Evolutionary conservation across 2,113 vertebrate genomes (phyloP).

Genomic region (Aviceda subcristata): DNA sequence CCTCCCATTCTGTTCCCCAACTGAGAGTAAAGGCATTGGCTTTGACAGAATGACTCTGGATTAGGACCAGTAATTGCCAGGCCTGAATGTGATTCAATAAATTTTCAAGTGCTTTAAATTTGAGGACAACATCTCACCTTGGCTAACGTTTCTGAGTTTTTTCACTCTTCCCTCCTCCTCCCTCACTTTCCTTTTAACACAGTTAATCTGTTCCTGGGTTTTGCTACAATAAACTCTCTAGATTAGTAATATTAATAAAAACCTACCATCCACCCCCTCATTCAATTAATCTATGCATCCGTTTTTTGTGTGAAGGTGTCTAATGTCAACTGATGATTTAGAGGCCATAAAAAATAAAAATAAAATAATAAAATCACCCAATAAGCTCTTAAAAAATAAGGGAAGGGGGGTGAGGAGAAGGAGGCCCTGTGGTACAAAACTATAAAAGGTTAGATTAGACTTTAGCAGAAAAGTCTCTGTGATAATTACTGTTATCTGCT

Average conservation of each 20-base stretch:
- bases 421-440: conserved; percentile 48
- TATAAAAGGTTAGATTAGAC: conserved; percentile 74
- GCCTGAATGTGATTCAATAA: not conserved
- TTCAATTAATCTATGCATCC: conserved; percentile 53
- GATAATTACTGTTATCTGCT: conserved; percentile 79
- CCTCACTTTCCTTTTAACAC: not conserved
- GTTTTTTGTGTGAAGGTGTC: conserved; percentile 20
- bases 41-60: not conserved
- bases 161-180: not conserved
- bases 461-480: conserved; percentile 61
- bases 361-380: conserved; percentile 50
- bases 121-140: conserved; percentile 5
- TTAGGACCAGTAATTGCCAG: not conserved
- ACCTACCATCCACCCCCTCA: not conserved
- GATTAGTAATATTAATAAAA: conserved; percentile 63
- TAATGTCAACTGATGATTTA: conserved; percentile 52
- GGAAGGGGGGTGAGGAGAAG: not conserved
- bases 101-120: not conserved
- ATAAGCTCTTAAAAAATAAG: conserved; percentile 44
- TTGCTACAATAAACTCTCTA: conserved; percentile 48
- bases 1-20: not conserved
- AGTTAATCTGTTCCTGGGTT: not conserved
- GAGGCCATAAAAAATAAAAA: conserved; percentile 38
- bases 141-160: not conserved
- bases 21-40: not conserved